Conservation (phyloP, 2,888 invertebrate species). For the Periphyllus acericola region DNA sequence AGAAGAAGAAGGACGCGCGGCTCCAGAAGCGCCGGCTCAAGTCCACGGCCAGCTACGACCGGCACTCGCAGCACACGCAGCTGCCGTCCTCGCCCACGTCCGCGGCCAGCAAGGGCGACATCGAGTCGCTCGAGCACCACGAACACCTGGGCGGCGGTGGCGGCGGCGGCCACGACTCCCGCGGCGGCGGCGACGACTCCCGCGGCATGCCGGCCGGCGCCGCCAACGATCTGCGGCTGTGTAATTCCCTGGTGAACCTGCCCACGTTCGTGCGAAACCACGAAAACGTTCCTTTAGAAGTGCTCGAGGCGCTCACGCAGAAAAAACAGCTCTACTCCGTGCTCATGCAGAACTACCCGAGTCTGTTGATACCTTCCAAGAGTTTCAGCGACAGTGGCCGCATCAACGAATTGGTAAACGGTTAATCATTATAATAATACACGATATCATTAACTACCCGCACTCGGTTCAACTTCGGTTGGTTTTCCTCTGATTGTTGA, state of each 20-base stretch:
- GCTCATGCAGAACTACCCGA: constrained; percentile 80
- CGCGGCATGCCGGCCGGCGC: too few species aligned
- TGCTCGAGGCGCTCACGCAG: constrained; percentile 66
- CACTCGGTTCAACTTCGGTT: background rate
- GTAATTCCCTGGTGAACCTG: constrained; percentile 83
- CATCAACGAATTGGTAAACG: constrained; percentile 68
- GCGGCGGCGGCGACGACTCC: background rate
- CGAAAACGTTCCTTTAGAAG: constrained; percentile 81
- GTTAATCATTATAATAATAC: too few species aligned
- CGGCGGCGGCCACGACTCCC: background rate
- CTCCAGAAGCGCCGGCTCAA: constrained; percentile 69
- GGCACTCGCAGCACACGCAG: constrained; percentile 73
- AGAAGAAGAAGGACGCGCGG: constrained; percentile 72
- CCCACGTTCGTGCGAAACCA: constrained; percentile 85
- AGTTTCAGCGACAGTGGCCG: constrained; percentile 78
- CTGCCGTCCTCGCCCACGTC: constrained; percentile 68
- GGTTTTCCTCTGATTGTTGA: background rate
- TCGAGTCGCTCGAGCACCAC: background rate
- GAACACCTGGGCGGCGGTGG: background rate
- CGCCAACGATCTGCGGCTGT: constrained; percentile 70
- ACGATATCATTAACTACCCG: too few species aligned
- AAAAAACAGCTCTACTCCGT: constrained; percentile 70
- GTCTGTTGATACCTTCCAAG: constrained; percentile 76
- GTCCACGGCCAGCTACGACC: constrained; percentile 75
- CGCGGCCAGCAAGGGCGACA: constrained; percentile 63